phyloP scores from a whole-genome alignment of 2,888 invertebrate genomes.

The Microctonus brassicae region DNA sequence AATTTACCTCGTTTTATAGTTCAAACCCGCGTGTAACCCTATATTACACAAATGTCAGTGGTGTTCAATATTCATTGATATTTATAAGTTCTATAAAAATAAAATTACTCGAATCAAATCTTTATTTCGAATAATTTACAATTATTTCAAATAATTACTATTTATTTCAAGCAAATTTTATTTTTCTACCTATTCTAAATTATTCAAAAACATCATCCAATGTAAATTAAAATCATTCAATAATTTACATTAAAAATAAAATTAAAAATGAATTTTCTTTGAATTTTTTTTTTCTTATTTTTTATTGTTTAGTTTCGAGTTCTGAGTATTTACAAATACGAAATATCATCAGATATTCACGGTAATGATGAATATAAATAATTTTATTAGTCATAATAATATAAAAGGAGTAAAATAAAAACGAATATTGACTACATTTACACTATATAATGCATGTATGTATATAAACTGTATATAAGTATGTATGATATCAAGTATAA shows the following conservation, averaged over 20 bases:
- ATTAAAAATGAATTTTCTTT: neutral
- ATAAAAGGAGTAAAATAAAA: neutral
- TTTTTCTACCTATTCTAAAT: no score
- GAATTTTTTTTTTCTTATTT: no score
- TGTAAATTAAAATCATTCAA: neutral
- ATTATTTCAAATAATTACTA: no score
- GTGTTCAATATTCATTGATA: conserved; percentile 49
- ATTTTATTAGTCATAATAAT: neutral
- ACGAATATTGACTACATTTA: neutral
- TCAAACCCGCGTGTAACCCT: conserved; percentile 67
- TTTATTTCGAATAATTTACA: neutral
- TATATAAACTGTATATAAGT: conserved; percentile 42
- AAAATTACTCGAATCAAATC: neutral
- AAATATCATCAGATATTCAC: neutral
- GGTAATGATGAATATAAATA: neutral
- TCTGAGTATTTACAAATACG: neutral
- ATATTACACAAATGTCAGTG: conserved; percentile 38
- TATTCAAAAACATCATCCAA: neutral
- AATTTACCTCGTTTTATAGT: conserved; percentile 70
- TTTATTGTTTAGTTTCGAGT: neutral
- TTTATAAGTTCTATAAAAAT: neutral
- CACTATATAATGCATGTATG: neutral
- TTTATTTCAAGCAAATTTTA: no score
- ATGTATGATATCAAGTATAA: conserved; percentile 3
- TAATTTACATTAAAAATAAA: neutral